Evolutionary conservation across 2,113 vertebrate genomes (phyloP).

Genomic region (Ceyx margarethae): DNA sequence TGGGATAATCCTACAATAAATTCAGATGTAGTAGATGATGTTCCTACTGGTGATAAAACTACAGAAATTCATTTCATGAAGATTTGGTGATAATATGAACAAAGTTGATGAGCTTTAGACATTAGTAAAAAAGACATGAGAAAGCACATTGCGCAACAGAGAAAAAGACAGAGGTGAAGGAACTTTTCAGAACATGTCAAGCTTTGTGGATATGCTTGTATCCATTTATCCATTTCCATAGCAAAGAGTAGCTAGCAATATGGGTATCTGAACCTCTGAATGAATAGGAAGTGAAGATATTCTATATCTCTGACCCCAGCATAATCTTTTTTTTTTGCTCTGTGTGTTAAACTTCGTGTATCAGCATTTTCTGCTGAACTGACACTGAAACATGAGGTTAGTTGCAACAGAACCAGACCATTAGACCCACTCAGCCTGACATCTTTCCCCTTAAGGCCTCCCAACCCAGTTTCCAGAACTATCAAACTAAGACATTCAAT

Average conservation of each 20-base stretch:
- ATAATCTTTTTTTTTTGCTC: background rate
- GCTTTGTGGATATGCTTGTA: rapidly evolving
- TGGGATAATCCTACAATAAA: background rate
- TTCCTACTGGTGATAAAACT: background rate
- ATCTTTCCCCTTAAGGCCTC: background rate
- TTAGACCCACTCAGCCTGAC: background rate
- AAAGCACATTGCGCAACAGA: background rate
- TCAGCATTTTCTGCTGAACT: background rate
- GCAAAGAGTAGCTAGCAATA: background rate
- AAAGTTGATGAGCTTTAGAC: background rate
- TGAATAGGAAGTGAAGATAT: background rate
- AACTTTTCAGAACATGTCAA: background rate
- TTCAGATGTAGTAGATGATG: rapidly evolving
- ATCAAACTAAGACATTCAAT: background rate
- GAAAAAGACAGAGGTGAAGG: background rate
- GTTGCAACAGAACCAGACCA: background rate
- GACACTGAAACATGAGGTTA: background rate
- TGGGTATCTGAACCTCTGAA: background rate
- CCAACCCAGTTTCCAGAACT: background rate
- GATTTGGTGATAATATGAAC: background rate
- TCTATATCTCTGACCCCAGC: background rate
- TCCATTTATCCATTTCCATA: background rate
- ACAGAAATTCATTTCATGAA: background rate
- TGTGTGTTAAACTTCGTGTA: background rate
- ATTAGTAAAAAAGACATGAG: background rate